Base-by-base conservation (phyloP, 1,140 invertebrate species). In the Dendrolimus punctatus region DNA sequence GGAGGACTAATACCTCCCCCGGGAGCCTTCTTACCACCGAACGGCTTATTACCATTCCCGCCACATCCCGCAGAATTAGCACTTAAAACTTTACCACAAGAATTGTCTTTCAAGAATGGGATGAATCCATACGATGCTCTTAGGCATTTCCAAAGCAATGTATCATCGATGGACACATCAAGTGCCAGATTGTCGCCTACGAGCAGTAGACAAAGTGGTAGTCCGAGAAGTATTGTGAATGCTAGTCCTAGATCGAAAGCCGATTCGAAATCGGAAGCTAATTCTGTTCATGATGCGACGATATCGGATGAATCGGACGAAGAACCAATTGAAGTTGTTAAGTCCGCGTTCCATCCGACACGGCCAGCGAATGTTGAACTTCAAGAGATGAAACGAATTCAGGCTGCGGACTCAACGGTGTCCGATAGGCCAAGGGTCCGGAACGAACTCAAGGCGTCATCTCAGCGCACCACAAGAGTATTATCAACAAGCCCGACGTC, bases 301-400 rank as follows among this genome's bases (percentile, higher is more conserved):
- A 90, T 90, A 59, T 84, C 87, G 43, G 90, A 91, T 46, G 90
- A 88, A 51, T 90, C 89, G 6, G 90, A 91, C 39, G 91, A 92
- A 53, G 91, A 92, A 66, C 89, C 90, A 46, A 92, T 92, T 57
- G 93, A 94, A 57, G 93, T 94, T 43, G 90, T 93, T 0, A 92
- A 93, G 71, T 94, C 92, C 10, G 93, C 93, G 39, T 94, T 93
- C 76, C 90, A 90, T 63, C 88, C 89, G 2, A 87, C 88, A n/a
- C 80, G 79, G 55, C 87, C 87, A 10, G 85, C 85, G 45, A 87
- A 84, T 46, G 66, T 88, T 6, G 85, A 87, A 58, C 64, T 87
- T 6, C 81, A 81, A 50, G 83, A 86, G 57, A 81, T 86, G 73
- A 85, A 85, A 60, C 82, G 85, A 59, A 83, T 87, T 4, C 89